Evolutionary conservation across 2,888 invertebrate genomes (phyloP), one percentile per base, ranked within the genome.

Genomic region (Pollenia labialis): DNA sequence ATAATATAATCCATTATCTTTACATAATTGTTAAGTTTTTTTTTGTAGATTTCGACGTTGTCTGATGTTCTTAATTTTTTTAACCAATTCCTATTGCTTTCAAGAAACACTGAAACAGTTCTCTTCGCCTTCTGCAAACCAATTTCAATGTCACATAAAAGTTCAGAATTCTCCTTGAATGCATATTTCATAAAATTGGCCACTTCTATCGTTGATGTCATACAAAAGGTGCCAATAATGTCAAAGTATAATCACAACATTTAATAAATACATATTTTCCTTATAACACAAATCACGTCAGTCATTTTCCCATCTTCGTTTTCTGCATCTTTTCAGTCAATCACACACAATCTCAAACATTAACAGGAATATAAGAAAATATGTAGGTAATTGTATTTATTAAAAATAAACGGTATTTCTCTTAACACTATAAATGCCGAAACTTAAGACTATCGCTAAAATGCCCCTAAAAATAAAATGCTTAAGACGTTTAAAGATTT

Each of bases 201-300:
- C 18, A 11, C 44, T 44, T 1, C 16, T 12, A 64, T 11, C n/a
- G 54, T n/a, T 60, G 68, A 68, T 84, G 72, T 83, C 66, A 83
- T 50, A 50, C 16, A 40, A 77, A 74, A 60, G 32, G 60, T 60
- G 60, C 48, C 44, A 76, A 64, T 54, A 54, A 77, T 69, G 8
- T 56, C 52, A 85, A 46, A 80, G 68, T 54, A 75, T 76, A 85
- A 76, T 81, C 71, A 44, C 58, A 23, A 23, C 23, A 81, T 76
- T 85, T 80, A 71, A 75, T 75, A 74, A 80, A 69, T 71, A 81
- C 71, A 62, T 69, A 60, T 66, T 56, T 60, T 23, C 23, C 74
- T 60, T 52, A 42, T 18, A 16, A 48, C 46, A 68, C 9, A 50
- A 32, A 32, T 52, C 52, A 18, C 46, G 48, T 75, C 64, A 11